A percentile compares a stretch with the other conserved stretches of the same genome.
Conservation (phyloP, 2,797 vertebrate genomes). For the Microctenopoma lineatum region DNA sequence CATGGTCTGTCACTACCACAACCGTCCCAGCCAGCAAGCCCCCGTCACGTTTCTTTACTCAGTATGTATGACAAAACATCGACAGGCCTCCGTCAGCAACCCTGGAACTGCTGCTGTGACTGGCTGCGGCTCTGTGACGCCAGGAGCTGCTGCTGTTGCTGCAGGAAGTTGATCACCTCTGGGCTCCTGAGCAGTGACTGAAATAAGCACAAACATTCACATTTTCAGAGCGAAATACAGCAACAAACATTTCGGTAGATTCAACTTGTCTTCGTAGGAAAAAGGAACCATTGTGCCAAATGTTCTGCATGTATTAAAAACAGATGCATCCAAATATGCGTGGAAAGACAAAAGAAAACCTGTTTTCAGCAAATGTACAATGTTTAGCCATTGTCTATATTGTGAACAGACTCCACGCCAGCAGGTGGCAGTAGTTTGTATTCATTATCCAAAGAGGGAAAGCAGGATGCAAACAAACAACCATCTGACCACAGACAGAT, state of each 20-base stretch:
- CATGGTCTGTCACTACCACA: neutral
- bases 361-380: too few species aligned
- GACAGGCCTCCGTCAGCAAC: constrained; percentile 64
- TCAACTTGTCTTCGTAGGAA: too few species aligned
- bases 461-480: too few species aligned
- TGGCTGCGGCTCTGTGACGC: constrained; percentile 89
- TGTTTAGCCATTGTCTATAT: too few species aligned
- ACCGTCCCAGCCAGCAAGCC: neutral
- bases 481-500: too few species aligned
- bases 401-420: too few species aligned
- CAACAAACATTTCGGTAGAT: neutral
- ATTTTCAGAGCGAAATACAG: constrained; percentile 15
- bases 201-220: constrained; percentile 34
- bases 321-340: too few species aligned
- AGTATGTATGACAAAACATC: neutral
- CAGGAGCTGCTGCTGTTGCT: constrained; percentile 94
- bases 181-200: constrained; percentile 96
- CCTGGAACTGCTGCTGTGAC: constrained; percentile 89
- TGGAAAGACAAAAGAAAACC: too few species aligned
- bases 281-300: too few species aligned
- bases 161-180: constrained; percentile 95
- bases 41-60: constrained; percentile 17
- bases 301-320: too few species aligned
- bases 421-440: too few species aligned
- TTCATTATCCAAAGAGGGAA: too few species aligned